These are phyloP conservation scores for Hofmannophila pseudospretella DNA, from an alignment of 2,888 invertebrate species.

Conservation along the genomic window DNA sequence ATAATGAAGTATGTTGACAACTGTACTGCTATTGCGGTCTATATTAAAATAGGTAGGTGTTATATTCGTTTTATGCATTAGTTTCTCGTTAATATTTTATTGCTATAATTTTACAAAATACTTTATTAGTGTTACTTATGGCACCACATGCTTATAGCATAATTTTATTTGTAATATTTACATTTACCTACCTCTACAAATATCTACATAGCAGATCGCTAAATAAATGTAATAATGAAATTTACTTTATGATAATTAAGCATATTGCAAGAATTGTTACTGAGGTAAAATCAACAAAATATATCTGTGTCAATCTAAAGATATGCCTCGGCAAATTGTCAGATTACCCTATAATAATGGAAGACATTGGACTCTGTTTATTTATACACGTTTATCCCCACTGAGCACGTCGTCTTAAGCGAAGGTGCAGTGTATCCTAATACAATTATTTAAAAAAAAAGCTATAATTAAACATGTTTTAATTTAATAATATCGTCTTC, in stretches of 20 bases:
- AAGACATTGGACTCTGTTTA: constrained; percentile 46
- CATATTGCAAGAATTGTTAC: constrained; percentile 9
- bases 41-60: neutral
- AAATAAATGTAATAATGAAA: constrained; percentile 23
- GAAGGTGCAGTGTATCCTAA: neutral
- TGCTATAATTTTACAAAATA: constrained; percentile 43
- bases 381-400: constrained; percentile 10
- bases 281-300: constrained; percentile 24
- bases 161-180: constrained; percentile 35
- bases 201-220: constrained; percentile 38
- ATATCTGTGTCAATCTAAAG: constrained; percentile 17
- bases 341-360: constrained; percentile 37
- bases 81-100: constrained; percentile 8
- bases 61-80: constrained; percentile 3
- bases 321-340: constrained; percentile 16
- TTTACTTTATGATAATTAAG: constrained; percentile 24
- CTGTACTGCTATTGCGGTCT: neutral
- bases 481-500: constrained; percentile 9
- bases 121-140: constrained; percentile 67
- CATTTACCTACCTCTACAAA: constrained; percentile 34
- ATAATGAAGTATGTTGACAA: constrained; percentile 7
- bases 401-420: constrained; percentile 5
- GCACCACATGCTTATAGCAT: constrained; percentile 75
- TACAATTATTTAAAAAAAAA: too few species aligned
- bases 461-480: neutral